Evolutionary conservation across 2,888 invertebrate species (phyloP), one percentile per base, ranked within the genome.

Genomic region (Drosophila longiperda): DNA sequence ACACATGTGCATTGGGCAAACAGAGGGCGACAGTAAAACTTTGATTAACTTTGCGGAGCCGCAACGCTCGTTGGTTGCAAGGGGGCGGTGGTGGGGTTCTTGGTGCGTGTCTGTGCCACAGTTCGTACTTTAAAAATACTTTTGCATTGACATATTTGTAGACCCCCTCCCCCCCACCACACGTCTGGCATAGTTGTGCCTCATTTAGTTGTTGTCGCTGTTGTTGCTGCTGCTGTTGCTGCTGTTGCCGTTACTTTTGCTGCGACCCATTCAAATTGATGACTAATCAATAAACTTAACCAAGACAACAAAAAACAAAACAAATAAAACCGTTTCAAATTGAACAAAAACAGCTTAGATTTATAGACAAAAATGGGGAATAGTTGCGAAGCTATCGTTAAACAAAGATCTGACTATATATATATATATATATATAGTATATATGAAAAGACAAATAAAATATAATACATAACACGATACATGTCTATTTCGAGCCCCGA

Each of bases 131-230:
- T 77, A 75, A 80, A 89, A 84, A 80, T 89, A 89, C 80, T 89
- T 87, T 78, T 75, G 69, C 89, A 85, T 88, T 88, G 83, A 87
- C 88, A 84, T 87, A 78, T 85, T 87, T 78, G 62, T 71, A 52
- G 77, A 36, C 11, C 38, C 45, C 12, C 12, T 2, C 26, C 48
- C 15, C n/a, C 59, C 4, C 17, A n/a, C n/a, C n/a, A n/a, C n/a
- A n/a, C n/a, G 67, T 53, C 72, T 62, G 54, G 70, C 75, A 71
- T 71, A 78, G 66, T 75, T 71, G 36, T 20, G 50, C 23, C 23
- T 58, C 54, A 59, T 45, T 45, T 15, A 15, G 45, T 23, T 45
- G 45, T 45, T 20, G 45, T 15, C 12, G 45, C 20, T 54, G 54
- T 11, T 33, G 32, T 2, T 49, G 49, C 9, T 7, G n/a, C 12